Percentiles rank a stretch among this genome's conserved stretches.
Conservation (phyloP, 2,113 vertebrate genomes). For the Panthera leo region DNA sequence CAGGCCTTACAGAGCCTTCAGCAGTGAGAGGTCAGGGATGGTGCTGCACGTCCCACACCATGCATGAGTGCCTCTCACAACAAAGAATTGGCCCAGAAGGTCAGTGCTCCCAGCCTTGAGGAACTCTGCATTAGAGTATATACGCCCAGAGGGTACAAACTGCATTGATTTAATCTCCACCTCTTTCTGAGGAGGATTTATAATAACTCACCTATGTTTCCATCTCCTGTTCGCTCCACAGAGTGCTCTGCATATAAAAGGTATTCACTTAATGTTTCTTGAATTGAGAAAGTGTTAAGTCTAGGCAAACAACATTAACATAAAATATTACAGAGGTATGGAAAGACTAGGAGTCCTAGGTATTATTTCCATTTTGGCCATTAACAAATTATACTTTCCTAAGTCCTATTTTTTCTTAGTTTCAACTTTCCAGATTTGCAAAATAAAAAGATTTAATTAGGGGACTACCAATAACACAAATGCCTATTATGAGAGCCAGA, state of each 20-base stretch:
- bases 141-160: not conserved
- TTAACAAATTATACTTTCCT: slow-evolving; percentile 2
- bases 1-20: not conserved
- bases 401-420: not conserved
- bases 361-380: not conserved
- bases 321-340: not conserved
- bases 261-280: not conserved
- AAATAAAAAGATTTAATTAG: slow-evolving; percentile 32
- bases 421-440: not conserved
- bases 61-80: not conserved
- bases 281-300: not conserved
- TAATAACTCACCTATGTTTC: not conserved
- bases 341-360: not conserved
- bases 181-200: not conserved
- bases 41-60: not conserved
- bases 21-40: not conserved
- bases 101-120: not conserved
- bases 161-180: not conserved
- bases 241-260: not conserved
- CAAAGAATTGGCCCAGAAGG: not conserved
- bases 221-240: not conserved
- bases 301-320: not conserved
- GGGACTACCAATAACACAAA: not conserved
- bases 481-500: not conserved
- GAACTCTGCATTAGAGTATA: not conserved